Evolutionary conservation across 2,113 vertebrate species (phyloP).

Genomic region (Tragelaphus imberbis): DNA sequence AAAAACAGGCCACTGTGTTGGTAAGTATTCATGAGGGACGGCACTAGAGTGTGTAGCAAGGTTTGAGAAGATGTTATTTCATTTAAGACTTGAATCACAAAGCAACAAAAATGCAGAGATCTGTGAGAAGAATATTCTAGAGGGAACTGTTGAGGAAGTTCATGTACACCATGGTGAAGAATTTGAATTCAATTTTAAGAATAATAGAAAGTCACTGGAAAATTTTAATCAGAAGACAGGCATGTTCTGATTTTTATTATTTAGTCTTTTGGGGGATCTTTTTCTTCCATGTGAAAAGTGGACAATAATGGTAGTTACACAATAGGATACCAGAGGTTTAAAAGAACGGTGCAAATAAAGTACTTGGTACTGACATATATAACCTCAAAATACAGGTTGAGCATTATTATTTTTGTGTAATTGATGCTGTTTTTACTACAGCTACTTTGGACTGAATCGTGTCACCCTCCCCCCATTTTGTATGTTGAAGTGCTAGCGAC

Average conservation of each 20-base stretch:
- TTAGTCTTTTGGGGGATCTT: not conserved
- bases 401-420: not conserved
- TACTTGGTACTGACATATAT: not conserved
- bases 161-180: not conserved
- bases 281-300: not conserved
- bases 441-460: not conserved
- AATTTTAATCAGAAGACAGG: not conserved
- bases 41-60: fast-evolving
- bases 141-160: not conserved
- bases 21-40: not conserved
- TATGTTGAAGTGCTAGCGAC: not conserved
- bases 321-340: not conserved
- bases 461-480: not conserved
- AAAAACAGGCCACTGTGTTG: not conserved
- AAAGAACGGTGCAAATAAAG: not conserved
- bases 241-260: not conserved
- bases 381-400: not conserved
- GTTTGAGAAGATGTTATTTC: not conserved
- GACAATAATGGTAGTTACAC: not conserved
- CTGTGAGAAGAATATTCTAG: not conserved
- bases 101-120: not conserved
- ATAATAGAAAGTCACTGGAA: not conserved
- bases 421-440: not conserved
- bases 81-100: not conserved
- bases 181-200: not conserved